phyloP scores from a whole-genome alignment of 1,140 invertebrate genomes.

The Vanessa tameamea region DNA sequence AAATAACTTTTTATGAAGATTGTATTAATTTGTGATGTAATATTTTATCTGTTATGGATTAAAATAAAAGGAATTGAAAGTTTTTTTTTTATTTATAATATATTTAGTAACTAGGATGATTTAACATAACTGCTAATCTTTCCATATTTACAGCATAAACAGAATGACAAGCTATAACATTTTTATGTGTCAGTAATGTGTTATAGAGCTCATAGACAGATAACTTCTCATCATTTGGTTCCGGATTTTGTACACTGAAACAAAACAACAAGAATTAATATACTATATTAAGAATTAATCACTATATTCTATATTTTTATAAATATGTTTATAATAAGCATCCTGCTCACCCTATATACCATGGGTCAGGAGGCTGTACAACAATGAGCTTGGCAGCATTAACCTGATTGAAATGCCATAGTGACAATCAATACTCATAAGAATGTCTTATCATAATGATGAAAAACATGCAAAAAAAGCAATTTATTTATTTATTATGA shows the following conservation, averaged over 20 bases:
- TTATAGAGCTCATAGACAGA: conserved; percentile 81
- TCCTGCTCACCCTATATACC: no score
- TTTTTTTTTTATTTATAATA: not conserved
- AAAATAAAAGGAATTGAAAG: not conserved
- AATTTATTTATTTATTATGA: no score
- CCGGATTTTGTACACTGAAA: conserved; percentile 67
- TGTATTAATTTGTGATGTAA: no score
- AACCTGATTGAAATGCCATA: no score
- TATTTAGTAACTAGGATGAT: conserved; percentile 77
- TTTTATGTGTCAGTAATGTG: conserved; percentile 78
- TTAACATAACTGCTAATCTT: conserved; percentile 80
- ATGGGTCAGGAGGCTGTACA: no score
- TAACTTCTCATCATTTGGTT: conserved; percentile 72
- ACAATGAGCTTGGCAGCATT: no score
- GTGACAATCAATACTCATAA: no score
- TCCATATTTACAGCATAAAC: conserved; percentile 83
- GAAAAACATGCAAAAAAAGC: no score
- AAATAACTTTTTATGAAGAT: no score
- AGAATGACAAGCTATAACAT: conserved; percentile 82
- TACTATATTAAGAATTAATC: not conserved
- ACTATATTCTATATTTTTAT: not conserved
- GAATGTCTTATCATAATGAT: no score
- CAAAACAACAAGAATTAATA: conserved; percentile 17
- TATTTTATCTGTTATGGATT: not conserved
- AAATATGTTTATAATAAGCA: not conserved